These are phyloP conservation scores for Mimas tiliae DNA, from an alignment of 2,888 invertebrate genomes.

Conservation along the genomic window DNA sequence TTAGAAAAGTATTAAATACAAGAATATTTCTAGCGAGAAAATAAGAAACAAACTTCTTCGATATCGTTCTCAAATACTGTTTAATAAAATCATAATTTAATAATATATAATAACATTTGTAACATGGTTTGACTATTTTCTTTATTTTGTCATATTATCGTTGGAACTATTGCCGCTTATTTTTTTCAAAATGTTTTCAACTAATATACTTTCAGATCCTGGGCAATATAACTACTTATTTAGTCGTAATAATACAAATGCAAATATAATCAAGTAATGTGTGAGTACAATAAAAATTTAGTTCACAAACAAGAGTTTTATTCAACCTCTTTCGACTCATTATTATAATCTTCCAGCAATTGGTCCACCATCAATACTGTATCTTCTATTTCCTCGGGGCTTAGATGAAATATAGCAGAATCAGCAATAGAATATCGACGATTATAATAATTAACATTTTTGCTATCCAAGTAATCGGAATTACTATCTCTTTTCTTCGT, in stretches of 20 bases:
- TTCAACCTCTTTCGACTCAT: slow-evolving; percentile 28
- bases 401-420: slow-evolving; percentile 37
- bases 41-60: too few species aligned
- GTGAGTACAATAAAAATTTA: neutral
- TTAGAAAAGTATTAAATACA: too few species aligned
- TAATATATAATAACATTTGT: too few species aligned
- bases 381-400: slow-evolving; percentile 54
- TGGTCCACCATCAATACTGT: slow-evolving; percentile 49
- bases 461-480: slow-evolving; percentile 12
- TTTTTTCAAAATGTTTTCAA: neutral
- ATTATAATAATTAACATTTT: slow-evolving; percentile 1
- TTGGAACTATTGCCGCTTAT: too few species aligned
- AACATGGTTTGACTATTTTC: neutral
- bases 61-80: too few species aligned
- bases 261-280: slow-evolving; percentile 24
- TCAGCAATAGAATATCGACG: slow-evolving; percentile 33
- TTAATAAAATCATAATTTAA: too few species aligned
- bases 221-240: slow-evolving; percentile 50
- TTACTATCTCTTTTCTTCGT: neutral
- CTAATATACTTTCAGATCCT: slow-evolving; percentile 43
- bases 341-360: slow-evolving; percentile 55
- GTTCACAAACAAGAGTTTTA: slow-evolving; percentile 8
- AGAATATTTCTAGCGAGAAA: too few species aligned
- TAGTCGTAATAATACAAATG: slow-evolving; percentile 49
- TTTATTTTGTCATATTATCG: too few species aligned